These are phyloP conservation scores for Anarhynchus alexandrinus DNA, from an alignment of 2,113 vertebrate genomes.

Conservation along the genomic window DNA sequence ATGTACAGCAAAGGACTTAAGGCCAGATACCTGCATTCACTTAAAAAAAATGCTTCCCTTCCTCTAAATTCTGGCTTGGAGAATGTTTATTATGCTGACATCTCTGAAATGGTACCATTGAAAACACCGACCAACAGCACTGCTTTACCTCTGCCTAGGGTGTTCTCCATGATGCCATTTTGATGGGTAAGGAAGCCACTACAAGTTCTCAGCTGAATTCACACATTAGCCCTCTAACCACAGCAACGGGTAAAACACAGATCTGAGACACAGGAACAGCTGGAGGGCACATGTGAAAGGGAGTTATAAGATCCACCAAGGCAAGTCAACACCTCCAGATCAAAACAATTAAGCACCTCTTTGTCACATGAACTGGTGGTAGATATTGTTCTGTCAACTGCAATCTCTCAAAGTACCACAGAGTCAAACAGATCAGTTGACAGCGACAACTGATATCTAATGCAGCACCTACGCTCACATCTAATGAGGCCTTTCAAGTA, in stretches of 20 bases:
- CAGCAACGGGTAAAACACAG: background rate
- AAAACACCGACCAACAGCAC: background rate
- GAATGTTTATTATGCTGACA: background rate
- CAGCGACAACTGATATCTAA: background rate
- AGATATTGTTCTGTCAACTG: background rate
- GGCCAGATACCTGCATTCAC: background rate
- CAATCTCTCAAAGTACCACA: background rate
- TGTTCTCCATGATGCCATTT: background rate
- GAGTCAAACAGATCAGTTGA: background rate
- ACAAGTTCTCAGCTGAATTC: background rate
- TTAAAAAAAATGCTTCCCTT: background rate
- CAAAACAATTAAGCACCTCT: background rate
- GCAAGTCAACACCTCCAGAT: background rate
- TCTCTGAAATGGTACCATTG: background rate
- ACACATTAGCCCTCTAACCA: background rate
- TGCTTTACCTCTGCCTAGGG: background rate
- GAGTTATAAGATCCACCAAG: background rate
- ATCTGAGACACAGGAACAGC: background rate
- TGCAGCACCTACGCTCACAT: background rate
- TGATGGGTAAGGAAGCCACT: background rate
- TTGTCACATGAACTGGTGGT: background rate
- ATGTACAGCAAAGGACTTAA: background rate
- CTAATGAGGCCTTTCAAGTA: conserved; percentile 5
- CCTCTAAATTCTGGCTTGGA: background rate
- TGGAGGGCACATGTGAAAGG: background rate